Evolutionary conservation across 2,797 vertebrate genomes (phyloP), one percentile per base, ranked within the genome.

Genomic region (Crocidura indochinensis): DNA sequence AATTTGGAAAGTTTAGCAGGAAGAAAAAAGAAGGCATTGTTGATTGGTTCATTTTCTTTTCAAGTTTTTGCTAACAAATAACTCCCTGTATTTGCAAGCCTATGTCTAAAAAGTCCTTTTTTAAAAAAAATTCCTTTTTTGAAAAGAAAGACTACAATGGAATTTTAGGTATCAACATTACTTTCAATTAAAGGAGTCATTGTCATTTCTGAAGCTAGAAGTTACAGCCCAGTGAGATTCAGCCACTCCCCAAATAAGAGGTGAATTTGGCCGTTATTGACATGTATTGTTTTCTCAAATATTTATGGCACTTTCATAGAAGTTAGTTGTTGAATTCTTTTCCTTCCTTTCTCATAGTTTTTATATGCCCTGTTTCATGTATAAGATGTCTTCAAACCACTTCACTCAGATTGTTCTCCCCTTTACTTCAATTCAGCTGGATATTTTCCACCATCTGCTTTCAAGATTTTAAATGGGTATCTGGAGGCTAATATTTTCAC

Each of bases 401-500:
- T 93, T 86, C 83, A 69, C n/a, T 95, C 78, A 75, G 62, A 95
- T 80, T 88, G 27, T 62, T 93, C 71, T 90, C 76, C 29, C 24
- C 24, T 90, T 11, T 73, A 67, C 81, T 92, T 94, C 4, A 10
- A 81, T 68, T 77, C 82, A 92, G 69, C 80, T 78, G 79, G 62
- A 78, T 71, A 65, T 92, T 92, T 94, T 87, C 69, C 29, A 94
- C 74, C 84, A 77, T 96, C 87, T 94, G 72, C 20, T 96, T 95
- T 94, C 76, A 31, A 79, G 27, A 49, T 94, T 81, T 89, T 89
- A 90, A 93, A 94, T 92, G 73, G 68, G 56, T 93, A 88, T 96
- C 95, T 84, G 49, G 88, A 93, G 92, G 92, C 81, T 94, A 92
- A 94, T 94, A 94, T 83, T 96, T 94, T 77, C 75, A 96, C 71